These are phyloP conservation scores for Spodoptera frugiperda DNA, from an alignment of 1,140 invertebrate species.

Conservation along the genomic window DNA sequence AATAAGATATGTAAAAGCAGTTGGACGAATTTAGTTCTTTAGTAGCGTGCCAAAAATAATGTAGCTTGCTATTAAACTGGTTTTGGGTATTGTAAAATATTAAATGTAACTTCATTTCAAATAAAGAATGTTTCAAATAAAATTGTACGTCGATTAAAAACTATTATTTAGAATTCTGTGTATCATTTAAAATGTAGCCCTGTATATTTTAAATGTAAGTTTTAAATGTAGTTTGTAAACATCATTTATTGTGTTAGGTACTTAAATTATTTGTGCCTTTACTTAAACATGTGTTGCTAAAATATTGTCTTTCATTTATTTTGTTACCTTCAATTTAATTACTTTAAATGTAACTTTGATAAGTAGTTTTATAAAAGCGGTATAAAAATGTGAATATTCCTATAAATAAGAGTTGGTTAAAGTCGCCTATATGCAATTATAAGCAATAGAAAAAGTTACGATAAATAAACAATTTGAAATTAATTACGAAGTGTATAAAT, in stretches of 20 bases:
- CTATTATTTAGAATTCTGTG: slow-evolving; percentile 13
- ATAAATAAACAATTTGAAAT: slow-evolving; percentile 40
- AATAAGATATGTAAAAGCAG: slow-evolving; percentile 59
- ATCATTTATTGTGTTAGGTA: slow-evolving; percentile 59
- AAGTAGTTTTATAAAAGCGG: slow-evolving; percentile 30
- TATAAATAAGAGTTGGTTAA: slow-evolving; percentile 26
- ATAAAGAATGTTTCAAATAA: slow-evolving; percentile 21
- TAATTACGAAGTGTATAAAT: background rate
- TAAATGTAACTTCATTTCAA: slow-evolving; percentile 43
- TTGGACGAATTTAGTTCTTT: slow-evolving; percentile 69
- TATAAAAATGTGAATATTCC: slow-evolving; percentile 42
- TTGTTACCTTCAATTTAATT: slow-evolving; percentile 50
- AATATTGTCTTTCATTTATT: slow-evolving; percentile 55
- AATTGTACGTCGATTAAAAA: background rate
- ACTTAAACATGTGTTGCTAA: slow-evolving; percentile 47
- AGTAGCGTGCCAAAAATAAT: slow-evolving; percentile 79
- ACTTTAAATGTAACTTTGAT: slow-evolving; percentile 34
- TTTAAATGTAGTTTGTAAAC: slow-evolving; percentile 52
- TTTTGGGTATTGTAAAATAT: slow-evolving; percentile 54
- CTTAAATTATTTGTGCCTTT: slow-evolving; percentile 82
- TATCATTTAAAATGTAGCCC: slow-evolving; percentile 45
- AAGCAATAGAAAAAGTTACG: slow-evolving; percentile 67
- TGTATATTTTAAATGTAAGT: slow-evolving; percentile 50
- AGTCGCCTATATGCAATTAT: slow-evolving; percentile 61
- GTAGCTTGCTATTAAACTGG: slow-evolving; percentile 57